Percentiles rank a stretch among this genome's conserved stretches.
These are phyloP conservation scores for Phoeniculus purpureus DNA, from an alignment of 2,797 vertebrate genomes.

Conservation along the genomic window DNA sequence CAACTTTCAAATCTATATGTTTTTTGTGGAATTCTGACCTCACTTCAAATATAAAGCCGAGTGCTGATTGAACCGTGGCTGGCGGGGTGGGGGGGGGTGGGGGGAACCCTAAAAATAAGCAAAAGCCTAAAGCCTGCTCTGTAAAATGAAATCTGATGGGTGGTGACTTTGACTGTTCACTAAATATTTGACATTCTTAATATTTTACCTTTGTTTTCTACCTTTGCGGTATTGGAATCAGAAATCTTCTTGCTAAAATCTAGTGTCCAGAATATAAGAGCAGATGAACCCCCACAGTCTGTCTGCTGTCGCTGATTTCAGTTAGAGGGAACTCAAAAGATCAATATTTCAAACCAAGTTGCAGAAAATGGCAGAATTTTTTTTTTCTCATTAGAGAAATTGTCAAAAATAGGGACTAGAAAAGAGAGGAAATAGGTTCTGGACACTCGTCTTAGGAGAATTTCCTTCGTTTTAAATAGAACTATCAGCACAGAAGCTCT, in stretches of 20 bases:
- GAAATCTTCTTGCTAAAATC: constrained; percentile 24
- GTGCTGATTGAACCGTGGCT: neutral
- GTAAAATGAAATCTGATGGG: constrained; percentile 4
- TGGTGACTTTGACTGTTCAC: constrained; percentile 31
- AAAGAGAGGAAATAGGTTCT: neutral
- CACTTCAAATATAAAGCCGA: neutral
- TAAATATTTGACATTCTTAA: constrained; percentile 22
- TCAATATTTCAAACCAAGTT: constrained; percentile 34
- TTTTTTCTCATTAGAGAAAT: neutral
- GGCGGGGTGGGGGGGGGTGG: neutral
- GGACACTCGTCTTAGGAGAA: neutral
- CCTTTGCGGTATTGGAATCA: neutral
- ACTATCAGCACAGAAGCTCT: neutral
- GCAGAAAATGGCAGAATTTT: neutral
- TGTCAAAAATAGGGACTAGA: constrained; percentile 5
- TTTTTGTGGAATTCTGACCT: neutral
- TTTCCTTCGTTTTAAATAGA: neutral
- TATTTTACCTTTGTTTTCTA: constrained; percentile 50
- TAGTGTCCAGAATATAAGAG: neutral
- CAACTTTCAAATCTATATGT: neutral
- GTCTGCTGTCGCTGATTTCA: neutral
- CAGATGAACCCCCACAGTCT: neutral
- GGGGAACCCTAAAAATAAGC: neutral
- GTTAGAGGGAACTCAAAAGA: neutral
- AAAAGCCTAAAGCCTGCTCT: neutral